Percentiles rank a stretch among this genome's conserved stretches.
Conservation (phyloP, 2,113 vertebrate genomes). For the Osmerus mordax region DNA sequence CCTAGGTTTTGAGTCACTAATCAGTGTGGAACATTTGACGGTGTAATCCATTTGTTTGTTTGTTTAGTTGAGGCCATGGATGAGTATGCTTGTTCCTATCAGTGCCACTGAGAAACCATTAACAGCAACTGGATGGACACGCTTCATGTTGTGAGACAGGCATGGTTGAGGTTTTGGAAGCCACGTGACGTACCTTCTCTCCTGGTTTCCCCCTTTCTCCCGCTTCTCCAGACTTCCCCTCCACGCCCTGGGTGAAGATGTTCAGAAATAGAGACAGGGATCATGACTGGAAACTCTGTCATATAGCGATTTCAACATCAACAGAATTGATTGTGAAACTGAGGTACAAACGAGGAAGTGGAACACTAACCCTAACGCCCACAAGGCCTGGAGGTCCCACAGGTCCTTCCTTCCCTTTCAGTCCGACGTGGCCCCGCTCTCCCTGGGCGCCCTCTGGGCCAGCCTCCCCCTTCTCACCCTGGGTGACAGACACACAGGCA, state of each 20-base stretch:
- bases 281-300: background rate
- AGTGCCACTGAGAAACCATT: too few relatives aligned
- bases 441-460: conserved; percentile 84
- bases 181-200: conserved; percentile 59
- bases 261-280: background rate
- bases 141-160: conserved; percentile 5
- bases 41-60: background rate
- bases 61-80: too few relatives aligned
- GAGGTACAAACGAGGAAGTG: background rate
- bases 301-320: too few relatives aligned
- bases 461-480: conserved; percentile 91
- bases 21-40: background rate
- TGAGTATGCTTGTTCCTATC: too few relatives aligned
- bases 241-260: conserved; percentile 78
- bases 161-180: too few relatives aligned
- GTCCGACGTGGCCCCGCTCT: conserved; percentile 81
- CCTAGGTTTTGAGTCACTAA: background rate
- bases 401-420: conserved; percentile 84
- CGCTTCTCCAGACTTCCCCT: conserved; percentile 88
- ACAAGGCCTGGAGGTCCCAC: conserved; percentile 79
- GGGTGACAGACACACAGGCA: conserved; percentile 21
- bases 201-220: conserved; percentile 87
- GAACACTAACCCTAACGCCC: conserved; percentile 83
- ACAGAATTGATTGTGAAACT: background rate
- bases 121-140: conserved; percentile 14